Conservation (phyloP, 2,797 vertebrate species). For the Lophius americanus region DNA sequence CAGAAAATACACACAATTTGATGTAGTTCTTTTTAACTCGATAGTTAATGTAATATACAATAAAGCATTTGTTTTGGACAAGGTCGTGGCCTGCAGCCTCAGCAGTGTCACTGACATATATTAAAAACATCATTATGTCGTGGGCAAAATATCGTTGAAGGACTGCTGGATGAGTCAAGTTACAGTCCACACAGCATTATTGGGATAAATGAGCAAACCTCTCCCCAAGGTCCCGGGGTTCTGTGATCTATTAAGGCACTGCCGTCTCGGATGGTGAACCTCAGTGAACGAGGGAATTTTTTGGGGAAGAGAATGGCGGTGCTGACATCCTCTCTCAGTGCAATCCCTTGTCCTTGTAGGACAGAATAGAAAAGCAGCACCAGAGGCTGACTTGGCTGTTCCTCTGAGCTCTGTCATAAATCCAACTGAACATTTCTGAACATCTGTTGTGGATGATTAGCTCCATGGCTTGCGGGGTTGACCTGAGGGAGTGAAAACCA, state of each 20-base stretch:
- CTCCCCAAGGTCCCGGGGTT: constrained; percentile 68
- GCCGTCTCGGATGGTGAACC: constrained; percentile 68
- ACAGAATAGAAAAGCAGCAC: constrained; percentile 74
- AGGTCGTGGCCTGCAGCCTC: no score
- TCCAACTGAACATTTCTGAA: constrained; percentile 82
- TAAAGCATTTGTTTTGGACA: no score
- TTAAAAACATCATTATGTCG: constrained; percentile 22
- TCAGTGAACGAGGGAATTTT: constrained; percentile 58
- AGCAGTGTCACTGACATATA: no score
- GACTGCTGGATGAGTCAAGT: constrained; percentile 57
- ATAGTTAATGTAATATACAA: no score
- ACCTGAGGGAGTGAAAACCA: constrained; percentile 70
- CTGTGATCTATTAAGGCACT: constrained; percentile 74
- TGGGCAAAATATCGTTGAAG: constrained; percentile 42
- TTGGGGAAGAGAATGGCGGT: constrained; percentile 61
- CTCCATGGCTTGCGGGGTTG: constrained; percentile 79
- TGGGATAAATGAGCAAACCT: constrained; percentile 76
- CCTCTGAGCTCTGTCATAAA: constrained; percentile 81
- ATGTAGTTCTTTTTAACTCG: no score
- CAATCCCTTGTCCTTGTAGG: constrained; percentile 80
- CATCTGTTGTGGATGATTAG: constrained; percentile 85
- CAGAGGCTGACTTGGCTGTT: constrained; percentile 83
- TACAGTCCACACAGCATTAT: constrained; percentile 70
- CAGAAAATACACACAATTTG: not conserved
- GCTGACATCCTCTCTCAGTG: constrained; percentile 74